Evolutionary conservation across 2,888 invertebrate species (phyloP).

Genomic region (Tuberolachnus salignus): DNA sequence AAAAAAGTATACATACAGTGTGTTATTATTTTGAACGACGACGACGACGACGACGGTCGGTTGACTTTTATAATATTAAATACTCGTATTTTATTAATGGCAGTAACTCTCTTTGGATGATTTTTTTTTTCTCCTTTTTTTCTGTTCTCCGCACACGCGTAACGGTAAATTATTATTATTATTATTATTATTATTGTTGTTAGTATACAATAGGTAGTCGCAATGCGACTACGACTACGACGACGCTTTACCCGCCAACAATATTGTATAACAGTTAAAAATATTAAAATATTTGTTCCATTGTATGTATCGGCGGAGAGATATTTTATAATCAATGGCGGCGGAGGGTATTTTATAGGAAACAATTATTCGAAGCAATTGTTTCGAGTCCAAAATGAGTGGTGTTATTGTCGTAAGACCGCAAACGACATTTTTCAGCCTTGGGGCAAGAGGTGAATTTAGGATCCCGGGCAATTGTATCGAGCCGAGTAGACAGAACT

Average conservation of each 20-base stretch:
- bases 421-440: too few species aligned
- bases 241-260: not conserved
- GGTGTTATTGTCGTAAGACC: too few species aligned
- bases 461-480: too few species aligned
- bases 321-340: not conserved
- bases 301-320: not conserved
- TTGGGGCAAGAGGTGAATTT: too few species aligned
- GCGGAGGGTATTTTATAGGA: too few species aligned
- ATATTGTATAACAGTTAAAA: not conserved
- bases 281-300: not conserved
- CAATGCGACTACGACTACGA: constrained; percentile 1
- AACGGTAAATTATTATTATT: constrained; percentile 18
- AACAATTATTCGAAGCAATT: too few species aligned
- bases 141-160: not conserved
- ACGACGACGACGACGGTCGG: not conserved
- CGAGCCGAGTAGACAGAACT: too few species aligned
- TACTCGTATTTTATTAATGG: not conserved
- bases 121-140: constrained; percentile 9
- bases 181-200: too few species aligned
- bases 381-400: too few species aligned
- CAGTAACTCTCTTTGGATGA: not conserved
- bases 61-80: not conserved
- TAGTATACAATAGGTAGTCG: not conserved
- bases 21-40: not conserved
- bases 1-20: too few species aligned